A percentile compares a stretch with the other conserved stretches of the same genome.
Evolutionary conservation across 2,797 vertebrate species (phyloP).

Genomic region (Sardinella longiceps): DNA sequence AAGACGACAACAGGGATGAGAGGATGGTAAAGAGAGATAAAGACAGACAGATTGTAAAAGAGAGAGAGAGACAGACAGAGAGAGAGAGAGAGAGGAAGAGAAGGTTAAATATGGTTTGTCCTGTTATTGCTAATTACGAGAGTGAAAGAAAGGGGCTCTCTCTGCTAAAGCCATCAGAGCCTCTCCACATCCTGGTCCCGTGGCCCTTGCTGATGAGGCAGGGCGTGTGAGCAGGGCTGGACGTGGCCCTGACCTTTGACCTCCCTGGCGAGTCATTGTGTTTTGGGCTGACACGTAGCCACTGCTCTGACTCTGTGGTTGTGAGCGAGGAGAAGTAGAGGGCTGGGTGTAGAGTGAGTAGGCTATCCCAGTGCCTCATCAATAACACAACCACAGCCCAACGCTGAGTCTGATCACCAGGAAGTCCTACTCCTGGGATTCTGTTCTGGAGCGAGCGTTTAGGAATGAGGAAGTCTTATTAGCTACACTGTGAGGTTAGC

Average conservation of each 20-base stretch:
- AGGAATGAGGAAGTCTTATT: not conserved
- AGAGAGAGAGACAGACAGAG: not conserved
- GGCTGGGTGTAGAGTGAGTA: not conserved
- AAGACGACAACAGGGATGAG: not conserved
- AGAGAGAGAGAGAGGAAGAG: not conserved
- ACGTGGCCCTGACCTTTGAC: not conserved
- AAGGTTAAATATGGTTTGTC: slow-evolving; percentile 17
- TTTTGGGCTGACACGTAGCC: not conserved
- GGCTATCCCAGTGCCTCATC: not conserved
- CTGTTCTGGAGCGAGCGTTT: not conserved
- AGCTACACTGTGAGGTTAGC: not conserved
- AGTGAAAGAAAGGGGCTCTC: not conserved
- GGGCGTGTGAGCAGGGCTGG: not conserved
- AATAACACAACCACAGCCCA: not conserved
- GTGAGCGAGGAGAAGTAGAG: not conserved
- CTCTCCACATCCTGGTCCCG: slow-evolving; percentile 52
- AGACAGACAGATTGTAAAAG: not conserved
- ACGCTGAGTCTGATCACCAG: not conserved
- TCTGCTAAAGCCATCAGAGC: slow-evolving; percentile 62
- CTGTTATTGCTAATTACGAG: slow-evolving; percentile 12
- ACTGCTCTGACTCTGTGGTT: not conserved
- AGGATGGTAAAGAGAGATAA: not conserved
- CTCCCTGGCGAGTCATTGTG: not conserved
- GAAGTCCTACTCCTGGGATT: not conserved
- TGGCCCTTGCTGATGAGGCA: slow-evolving; percentile 41